phyloP scores from a whole-genome alignment of 1,140 invertebrate genomes.

The Bombus turneri region DNA sequence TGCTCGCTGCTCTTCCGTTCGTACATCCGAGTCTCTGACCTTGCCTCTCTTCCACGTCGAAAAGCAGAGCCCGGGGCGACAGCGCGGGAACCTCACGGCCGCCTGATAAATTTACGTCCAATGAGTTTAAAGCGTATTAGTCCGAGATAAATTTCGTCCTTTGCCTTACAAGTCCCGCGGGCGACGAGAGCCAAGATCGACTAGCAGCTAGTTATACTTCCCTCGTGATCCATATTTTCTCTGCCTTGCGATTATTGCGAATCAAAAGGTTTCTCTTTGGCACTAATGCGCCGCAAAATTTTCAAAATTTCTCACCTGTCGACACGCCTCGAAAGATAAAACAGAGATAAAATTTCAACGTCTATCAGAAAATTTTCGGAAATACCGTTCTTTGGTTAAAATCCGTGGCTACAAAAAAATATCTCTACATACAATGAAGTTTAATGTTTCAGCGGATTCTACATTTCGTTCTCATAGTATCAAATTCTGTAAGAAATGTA shows the following conservation, averaged over 20 bases:
- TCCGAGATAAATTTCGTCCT: conserved; percentile 41
- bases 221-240: conserved; percentile 22
- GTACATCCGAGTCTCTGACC: not conserved
- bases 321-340: not conserved
- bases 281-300: not conserved
- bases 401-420: no score
- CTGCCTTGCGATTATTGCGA: not conserved
- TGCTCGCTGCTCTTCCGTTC: not conserved
- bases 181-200: conserved; percentile 14
- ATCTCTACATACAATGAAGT: no score
- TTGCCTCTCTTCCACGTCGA: conserved; percentile 8
- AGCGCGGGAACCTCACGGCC: conserved; percentile 43
- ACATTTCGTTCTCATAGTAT: no score
- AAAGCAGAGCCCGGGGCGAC: conserved; percentile 33
- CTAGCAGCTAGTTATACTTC: not conserved
- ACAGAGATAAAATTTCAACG: not conserved
- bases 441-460: no score
- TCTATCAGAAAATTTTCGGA: no score
- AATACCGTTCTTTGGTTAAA: no score
- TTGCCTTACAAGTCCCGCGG: conserved; percentile 1
- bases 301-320: not conserved
- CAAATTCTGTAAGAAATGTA: no score
- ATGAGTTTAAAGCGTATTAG: conserved; percentile 55
- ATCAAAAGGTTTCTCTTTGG: not conserved
- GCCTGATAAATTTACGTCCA: conserved; percentile 50